Evolutionary conservation across 2,113 vertebrate genomes (phyloP).

Genomic region (Entosphenus tridentatus): DNA sequence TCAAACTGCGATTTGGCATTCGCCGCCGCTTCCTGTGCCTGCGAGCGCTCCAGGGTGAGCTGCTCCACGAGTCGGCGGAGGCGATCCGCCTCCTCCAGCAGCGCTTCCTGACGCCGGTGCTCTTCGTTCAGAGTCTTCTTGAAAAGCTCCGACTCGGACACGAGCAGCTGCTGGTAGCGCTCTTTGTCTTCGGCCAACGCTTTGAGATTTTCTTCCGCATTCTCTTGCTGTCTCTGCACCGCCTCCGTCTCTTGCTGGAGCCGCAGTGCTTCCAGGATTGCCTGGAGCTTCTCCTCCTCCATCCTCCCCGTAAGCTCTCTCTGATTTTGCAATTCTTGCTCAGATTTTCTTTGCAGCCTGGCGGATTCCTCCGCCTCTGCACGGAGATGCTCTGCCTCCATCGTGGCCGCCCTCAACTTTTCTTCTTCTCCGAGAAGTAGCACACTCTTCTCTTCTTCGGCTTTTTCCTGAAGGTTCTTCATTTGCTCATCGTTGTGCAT

Average conservation of each 20-base stretch:
- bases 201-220: background rate
- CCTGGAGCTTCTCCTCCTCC: constrained; percentile 1
- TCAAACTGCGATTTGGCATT: background rate
- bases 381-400: background rate
- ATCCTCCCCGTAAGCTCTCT: background rate
- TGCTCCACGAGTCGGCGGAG: constrained; percentile 1
- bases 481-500: background rate
- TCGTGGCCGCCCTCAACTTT: background rate
- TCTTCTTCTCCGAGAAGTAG: background rate
- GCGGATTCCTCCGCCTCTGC: constrained; percentile 1
- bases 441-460: constrained; percentile 1
- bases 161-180: background rate
- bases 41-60: background rate
- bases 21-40: background rate
- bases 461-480: background rate
- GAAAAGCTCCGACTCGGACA: background rate
- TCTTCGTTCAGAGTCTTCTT: background rate
- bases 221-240: background rate
- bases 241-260: background rate
- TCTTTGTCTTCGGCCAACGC: background rate
- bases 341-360: background rate
- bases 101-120: background rate
- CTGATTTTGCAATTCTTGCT: background rate
- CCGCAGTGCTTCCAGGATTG: background rate
- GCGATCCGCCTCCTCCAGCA: constrained; percentile 3